phyloP scores from a whole-genome alignment of 1,140 invertebrate genomes.

The Lucilia cuprina region DNA sequence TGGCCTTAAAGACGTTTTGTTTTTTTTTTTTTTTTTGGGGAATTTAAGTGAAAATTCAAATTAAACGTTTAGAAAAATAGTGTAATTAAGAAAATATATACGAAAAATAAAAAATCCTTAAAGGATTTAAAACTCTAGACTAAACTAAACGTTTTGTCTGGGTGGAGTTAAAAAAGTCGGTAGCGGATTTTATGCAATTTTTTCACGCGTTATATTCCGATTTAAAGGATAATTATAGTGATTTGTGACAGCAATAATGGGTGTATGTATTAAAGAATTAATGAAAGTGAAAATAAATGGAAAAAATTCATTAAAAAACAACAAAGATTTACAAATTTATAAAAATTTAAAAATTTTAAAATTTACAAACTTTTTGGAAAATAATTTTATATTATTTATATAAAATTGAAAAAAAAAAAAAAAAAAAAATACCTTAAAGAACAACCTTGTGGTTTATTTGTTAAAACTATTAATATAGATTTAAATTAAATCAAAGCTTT shows the following conservation, averaged over 20 bases:
- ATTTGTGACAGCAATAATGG: neutral
- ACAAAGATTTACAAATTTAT: neutral
- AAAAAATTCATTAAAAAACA: neutral
- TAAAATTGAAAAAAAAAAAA: too few relatives aligned
- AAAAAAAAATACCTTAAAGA: too few relatives aligned
- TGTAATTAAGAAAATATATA: neutral
- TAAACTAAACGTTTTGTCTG: neutral
- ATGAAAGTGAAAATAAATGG: neutral
- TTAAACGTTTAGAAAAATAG: neutral
- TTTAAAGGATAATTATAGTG: neutral
- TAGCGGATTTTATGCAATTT: neutral
- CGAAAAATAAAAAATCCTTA: neutral
- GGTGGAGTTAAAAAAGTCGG: neutral
- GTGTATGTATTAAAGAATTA: neutral
- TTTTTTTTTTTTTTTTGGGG: too few relatives aligned
- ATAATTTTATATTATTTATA: too few relatives aligned
- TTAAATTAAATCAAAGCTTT: too few relatives aligned
- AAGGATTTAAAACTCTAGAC: neutral
- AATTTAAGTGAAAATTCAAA: neutral
- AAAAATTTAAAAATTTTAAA: neutral
- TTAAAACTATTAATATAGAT: too few relatives aligned
- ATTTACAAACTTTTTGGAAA: neutral
- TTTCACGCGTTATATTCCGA: too few relatives aligned
- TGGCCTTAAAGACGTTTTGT: conserved; percentile 29
- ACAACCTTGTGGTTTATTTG: too few relatives aligned